Conservation (phyloP, 2,113 vertebrate species). For the Tragelaphus scriptus region DNA sequence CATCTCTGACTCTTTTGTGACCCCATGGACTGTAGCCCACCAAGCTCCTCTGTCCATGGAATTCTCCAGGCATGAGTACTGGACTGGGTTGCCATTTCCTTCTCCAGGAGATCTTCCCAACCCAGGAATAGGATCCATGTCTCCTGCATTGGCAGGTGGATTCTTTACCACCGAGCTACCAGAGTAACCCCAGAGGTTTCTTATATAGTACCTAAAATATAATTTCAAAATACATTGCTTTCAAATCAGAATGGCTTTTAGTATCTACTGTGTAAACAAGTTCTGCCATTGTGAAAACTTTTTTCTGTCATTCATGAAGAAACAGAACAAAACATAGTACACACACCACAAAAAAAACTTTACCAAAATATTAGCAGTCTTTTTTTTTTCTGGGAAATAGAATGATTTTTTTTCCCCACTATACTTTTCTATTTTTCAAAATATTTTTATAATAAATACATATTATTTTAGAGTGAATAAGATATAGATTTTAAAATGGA, state of each 20-base stretch:
- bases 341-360: background rate
- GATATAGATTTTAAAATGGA: background rate
- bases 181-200: background rate
- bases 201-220: background rate
- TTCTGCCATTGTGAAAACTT: background rate
- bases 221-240: background rate
- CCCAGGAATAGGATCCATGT: background rate
- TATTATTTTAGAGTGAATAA: background rate
- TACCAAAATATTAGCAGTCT: background rate
- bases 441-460: slow-evolving; percentile 1
- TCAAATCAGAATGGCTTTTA: background rate
- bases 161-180: background rate
- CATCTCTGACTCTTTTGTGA: background rate
- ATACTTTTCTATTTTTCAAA: background rate
- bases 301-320: background rate
- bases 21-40: background rate
- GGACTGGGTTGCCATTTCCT: background rate
- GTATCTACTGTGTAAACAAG: background rate
- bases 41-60: background rate
- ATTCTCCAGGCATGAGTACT: background rate
- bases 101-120: background rate
- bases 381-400: background rate
- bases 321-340: background rate
- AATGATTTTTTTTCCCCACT: background rate
- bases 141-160: background rate